Percentiles rank a stretch among this genome's conserved stretches.
These are phyloP conservation scores for Noctua comes DNA, from an alignment of 2,888 invertebrate species.

Conservation along the genomic window DNA sequence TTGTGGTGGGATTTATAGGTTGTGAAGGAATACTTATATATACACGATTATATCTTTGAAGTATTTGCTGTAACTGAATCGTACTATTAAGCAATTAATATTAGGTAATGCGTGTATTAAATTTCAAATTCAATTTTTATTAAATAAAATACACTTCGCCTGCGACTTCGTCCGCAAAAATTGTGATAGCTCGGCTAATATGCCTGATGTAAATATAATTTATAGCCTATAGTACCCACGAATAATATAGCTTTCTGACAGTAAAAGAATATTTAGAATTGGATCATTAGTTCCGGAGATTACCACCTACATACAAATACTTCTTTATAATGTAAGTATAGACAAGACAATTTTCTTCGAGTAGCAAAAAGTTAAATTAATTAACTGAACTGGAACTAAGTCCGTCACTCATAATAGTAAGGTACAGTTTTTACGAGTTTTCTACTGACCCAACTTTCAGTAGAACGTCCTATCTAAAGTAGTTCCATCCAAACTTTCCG, in stretches of 20 bases:
- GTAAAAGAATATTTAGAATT: no score
- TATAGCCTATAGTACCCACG: no score
- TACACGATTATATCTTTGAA: neutral
- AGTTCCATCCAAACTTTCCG: conserved; percentile 57
- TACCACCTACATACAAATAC: no score
- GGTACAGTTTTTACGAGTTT: conserved; percentile 58
- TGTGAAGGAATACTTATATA: neutral
- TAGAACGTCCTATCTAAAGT: conserved; percentile 45
- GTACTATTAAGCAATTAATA: neutral
- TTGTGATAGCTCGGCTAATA: no score
- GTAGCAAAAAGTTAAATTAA: conserved; percentile 41
- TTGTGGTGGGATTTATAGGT: conserved; percentile 22
- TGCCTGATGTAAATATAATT: no score
- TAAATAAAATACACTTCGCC: neutral
- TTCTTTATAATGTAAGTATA: neutral
- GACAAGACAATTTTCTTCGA: neutral
- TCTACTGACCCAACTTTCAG: conserved; percentile 46
- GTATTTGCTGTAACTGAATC: neutral
- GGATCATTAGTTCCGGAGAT: no score
- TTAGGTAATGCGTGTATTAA: neutral
- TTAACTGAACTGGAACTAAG: conserved; percentile 44
- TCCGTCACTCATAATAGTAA: conserved; percentile 57
- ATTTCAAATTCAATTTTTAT: no score
- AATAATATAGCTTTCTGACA: no score
- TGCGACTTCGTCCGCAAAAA: no score